Conservation (phyloP, 2,113 vertebrate genomes). For the Polypterus bichir region DNA sequence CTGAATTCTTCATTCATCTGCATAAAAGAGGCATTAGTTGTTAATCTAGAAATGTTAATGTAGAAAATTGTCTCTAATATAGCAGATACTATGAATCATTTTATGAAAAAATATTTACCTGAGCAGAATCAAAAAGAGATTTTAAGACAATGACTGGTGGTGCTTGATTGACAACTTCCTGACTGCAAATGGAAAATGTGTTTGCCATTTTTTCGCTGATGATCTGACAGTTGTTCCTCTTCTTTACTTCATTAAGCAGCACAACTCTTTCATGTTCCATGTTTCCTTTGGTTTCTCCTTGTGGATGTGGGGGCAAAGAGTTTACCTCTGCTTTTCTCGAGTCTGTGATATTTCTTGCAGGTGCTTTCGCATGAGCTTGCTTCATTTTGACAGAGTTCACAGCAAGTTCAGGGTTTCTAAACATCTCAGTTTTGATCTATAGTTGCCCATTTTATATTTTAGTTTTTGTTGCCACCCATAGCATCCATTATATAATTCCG, state of each 20-base stretch:
- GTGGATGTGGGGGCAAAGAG: constrained; percentile 4
- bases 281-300: constrained; percentile 14
- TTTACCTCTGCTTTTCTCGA: not conserved
- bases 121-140: constrained; percentile 16
- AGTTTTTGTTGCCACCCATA: too few relatives aligned
- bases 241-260: constrained; percentile 12
- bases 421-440: too few relatives aligned
- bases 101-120: constrained; percentile 6
- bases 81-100: not conserved
- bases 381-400: too few relatives aligned
- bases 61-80: not conserved
- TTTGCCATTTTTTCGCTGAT: constrained; percentile 21
- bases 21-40: constrained; percentile 3
- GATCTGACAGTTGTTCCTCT: constrained; percentile 6
- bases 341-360: too few relatives aligned
- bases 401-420: too few relatives aligned
- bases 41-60: too few relatives aligned
- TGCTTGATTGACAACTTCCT: constrained; percentile 14
- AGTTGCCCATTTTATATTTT: too few relatives aligned
- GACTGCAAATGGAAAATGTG: constrained; percentile 18
- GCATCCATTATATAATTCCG: too few relatives aligned
- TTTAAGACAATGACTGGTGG: constrained; percentile 8
- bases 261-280: constrained; percentile 18
- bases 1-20: constrained; percentile 13
- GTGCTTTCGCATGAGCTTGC: too few relatives aligned